A percentile compares a stretch with the other conserved stretches of the same genome.
phyloP scores from a whole-genome alignment of 2,113 vertebrate species.

The Cisticola juncidis region DNA sequence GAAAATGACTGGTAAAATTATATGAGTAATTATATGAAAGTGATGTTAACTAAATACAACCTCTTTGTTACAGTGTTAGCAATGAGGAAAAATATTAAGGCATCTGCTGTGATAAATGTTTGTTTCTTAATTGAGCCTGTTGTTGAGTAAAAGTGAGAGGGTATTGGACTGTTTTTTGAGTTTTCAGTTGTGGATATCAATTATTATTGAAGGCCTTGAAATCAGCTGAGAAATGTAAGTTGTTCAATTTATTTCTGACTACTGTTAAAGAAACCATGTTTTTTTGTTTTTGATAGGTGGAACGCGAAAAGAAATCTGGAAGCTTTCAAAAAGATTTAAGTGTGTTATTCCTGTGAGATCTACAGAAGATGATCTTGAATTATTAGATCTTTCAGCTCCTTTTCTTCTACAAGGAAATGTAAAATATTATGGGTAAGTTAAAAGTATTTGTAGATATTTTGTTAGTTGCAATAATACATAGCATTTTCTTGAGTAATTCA shows the following conservation, averaged over 20 bases:
- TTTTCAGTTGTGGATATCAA: not conserved
- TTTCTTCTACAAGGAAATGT: slow-evolving; percentile 84
- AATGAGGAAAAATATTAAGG: not conserved
- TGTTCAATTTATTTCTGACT: not conserved
- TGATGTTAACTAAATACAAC: not conserved
- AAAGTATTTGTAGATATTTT: not conserved
- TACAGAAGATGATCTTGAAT: slow-evolving; percentile 68
- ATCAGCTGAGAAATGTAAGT: not conserved
- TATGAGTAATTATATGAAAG: not conserved
- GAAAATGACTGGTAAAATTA: not conserved
- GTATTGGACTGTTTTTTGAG: not conserved
- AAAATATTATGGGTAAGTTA: slow-evolving; percentile 85
- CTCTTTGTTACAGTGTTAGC: not conserved
- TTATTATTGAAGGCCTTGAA: not conserved
- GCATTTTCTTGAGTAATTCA: not conserved
- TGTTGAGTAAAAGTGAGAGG: not conserved
- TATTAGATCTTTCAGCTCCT: slow-evolving; percentile 84
- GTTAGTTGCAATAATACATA: not conserved
- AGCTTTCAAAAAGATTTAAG: slow-evolving; percentile 75
- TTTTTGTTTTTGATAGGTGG: slow-evolving; percentile 75
- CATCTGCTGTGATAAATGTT: not conserved
- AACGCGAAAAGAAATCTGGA: slow-evolving; percentile 77
- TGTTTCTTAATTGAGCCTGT: not conserved
- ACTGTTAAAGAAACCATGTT: not conserved
- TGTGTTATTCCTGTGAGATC: slow-evolving; percentile 86